Conservation (phyloP, 2,113 vertebrate species). For the Capreolus pygargus region DNA sequence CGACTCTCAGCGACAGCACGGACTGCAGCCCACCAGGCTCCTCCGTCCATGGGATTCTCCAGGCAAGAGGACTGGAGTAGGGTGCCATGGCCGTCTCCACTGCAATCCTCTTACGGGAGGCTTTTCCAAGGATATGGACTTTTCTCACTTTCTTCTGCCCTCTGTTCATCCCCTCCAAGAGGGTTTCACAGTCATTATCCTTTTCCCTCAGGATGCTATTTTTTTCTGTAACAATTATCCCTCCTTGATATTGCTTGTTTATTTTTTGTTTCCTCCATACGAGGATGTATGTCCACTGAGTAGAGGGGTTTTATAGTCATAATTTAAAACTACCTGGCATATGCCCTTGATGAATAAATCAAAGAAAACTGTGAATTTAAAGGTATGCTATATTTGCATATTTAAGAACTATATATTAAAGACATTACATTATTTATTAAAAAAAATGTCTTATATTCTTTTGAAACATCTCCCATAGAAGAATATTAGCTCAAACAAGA, state of each 20-base stretch:
- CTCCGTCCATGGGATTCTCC: too few species aligned
- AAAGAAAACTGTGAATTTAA: neutral
- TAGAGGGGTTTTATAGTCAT: neutral
- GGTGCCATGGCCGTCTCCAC: too few species aligned
- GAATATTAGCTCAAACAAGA: neutral
- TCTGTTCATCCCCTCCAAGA: neutral
- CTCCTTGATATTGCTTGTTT: neutral
- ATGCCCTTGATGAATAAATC: neutral
- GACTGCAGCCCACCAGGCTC: too few species aligned
- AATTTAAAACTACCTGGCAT: neutral
- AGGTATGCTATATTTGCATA: neutral
- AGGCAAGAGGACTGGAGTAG: too few species aligned
- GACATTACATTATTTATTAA: neutral
- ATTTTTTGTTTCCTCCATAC: neutral
- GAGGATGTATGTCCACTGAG: neutral
- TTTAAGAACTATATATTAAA: neutral
- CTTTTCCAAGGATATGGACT: neutral
- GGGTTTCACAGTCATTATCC: neutral
- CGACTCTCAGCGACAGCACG: too few species aligned
- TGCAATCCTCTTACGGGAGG: neutral
- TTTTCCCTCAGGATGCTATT: neutral
- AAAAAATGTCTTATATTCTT: neutral
- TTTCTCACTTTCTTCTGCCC: neutral
- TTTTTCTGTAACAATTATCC: neutral
- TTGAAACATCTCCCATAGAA: neutral